Evolutionary conservation across 2,888 invertebrate genomes (phyloP).

Genomic region (Ormyrus labotus): DNA sequence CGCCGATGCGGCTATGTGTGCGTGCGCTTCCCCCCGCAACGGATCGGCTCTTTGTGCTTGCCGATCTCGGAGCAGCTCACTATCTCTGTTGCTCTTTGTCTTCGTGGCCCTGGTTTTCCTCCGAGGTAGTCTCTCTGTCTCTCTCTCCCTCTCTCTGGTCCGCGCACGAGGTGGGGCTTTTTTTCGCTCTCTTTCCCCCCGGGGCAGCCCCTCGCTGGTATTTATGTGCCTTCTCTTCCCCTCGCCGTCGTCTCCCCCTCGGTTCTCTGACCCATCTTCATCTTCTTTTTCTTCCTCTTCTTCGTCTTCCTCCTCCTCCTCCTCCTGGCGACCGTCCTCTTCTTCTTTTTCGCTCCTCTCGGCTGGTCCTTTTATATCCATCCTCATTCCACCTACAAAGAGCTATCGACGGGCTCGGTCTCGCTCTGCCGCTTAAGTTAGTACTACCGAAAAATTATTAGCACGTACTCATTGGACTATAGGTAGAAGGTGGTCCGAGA

Average conservation of each 20-base stretch:
- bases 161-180: neutral
- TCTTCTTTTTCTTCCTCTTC: neutral
- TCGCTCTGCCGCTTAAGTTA: conserved; percentile 7
- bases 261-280: neutral
- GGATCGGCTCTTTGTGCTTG: no score
- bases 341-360: neutral
- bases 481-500: no score
- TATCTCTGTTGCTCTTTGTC: conserved; percentile 7
- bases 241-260: neutral
- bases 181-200: neutral
- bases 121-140: neutral
- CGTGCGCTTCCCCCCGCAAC: no score
- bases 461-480: no score
- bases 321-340: neutral
- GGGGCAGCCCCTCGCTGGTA: conserved; percentile 11
- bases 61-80: neutral
- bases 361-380: conserved; percentile 2
- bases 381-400: neutral
- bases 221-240: conserved; percentile 8
- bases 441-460: no score
- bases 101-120: neutral
- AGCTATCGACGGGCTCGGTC: conserved; percentile 6
- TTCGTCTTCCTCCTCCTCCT: conserved; percentile 1
- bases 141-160: neutral
- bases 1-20: no score